These are phyloP conservation scores for roundworm (Caenorhabditis elegans) DNA, from an alignment of 1,140 invertebrate species.

Conservation along the genomic window WBcel235 BX284605.5:6511001-6511500, in stretches of 20 bases:
- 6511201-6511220: constrained; percentile 46
- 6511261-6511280: constrained; percentile 38
- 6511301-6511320: background rate
- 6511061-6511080: constrained; percentile 43
- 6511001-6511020: background rate
- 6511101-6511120: background rate
- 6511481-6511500: background rate
- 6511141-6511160: constrained; percentile 41
- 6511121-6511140: background rate
- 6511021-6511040: constrained; percentile 43
- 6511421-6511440: background rate
- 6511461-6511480: too few relatives aligned
- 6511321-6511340: constrained; percentile 28
- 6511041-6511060: constrained; percentile 25
- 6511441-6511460: background rate
- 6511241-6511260: constrained; percentile 42
- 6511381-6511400: background rate
- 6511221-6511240: constrained; percentile 45
- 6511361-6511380: constrained; percentile 41
- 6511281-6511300: constrained; percentile 15
- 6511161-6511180: constrained; percentile 47
- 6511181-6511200: constrained; percentile 39
- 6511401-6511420: background rate
- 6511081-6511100: constrained; percentile 43
- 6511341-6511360: constrained; percentile 44